Evolutionary conservation across 2,888 invertebrate species (phyloP).

Genomic region (Camptogramma bilineatum): DNA sequence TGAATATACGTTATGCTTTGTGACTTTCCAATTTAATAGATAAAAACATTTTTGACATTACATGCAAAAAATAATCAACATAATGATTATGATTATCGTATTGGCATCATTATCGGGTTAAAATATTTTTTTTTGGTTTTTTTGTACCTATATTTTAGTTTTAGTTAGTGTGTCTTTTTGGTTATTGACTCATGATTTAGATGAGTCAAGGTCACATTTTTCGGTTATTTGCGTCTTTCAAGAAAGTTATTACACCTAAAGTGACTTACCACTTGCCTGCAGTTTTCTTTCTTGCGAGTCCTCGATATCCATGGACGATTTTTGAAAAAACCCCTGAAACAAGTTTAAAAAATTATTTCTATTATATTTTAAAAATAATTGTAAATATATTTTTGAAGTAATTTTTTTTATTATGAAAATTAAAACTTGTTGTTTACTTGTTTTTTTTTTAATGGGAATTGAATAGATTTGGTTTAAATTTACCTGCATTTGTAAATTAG

Average conservation of each 20-base stretch:
- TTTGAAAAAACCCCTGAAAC: constrained; percentile 79
- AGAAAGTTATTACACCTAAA: neutral
- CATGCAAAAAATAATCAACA: too few species aligned
- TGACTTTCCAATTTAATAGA: too few species aligned
- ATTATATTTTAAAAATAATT: neutral
- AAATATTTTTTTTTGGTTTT: too few species aligned
- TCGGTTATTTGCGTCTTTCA: neutral
- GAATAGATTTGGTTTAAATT: constrained; percentile 32
- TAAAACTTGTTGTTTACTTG: neutral
- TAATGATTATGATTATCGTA: too few species aligned
- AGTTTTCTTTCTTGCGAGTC: constrained; percentile 81
- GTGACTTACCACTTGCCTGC: constrained; percentile 76
- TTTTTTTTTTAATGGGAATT: neutral
- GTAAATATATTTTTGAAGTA: too few species aligned
- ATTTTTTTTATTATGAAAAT: neutral
- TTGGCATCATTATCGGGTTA: too few species aligned
- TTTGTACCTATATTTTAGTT: too few species aligned
- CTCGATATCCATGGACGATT: constrained; percentile 76
- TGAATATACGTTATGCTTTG: too few species aligned
- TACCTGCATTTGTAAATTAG: constrained; percentile 83
- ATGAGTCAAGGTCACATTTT: neutral
- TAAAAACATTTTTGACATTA: too few species aligned
- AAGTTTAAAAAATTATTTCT: constrained; percentile 12
- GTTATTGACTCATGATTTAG: too few species aligned
- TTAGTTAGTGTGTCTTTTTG: too few species aligned